Percentiles rank a stretch among this genome's conserved stretches.
phyloP scores from a whole-genome alignment of 1,140 invertebrate species.

The Tetramorium alpestre region DNA sequence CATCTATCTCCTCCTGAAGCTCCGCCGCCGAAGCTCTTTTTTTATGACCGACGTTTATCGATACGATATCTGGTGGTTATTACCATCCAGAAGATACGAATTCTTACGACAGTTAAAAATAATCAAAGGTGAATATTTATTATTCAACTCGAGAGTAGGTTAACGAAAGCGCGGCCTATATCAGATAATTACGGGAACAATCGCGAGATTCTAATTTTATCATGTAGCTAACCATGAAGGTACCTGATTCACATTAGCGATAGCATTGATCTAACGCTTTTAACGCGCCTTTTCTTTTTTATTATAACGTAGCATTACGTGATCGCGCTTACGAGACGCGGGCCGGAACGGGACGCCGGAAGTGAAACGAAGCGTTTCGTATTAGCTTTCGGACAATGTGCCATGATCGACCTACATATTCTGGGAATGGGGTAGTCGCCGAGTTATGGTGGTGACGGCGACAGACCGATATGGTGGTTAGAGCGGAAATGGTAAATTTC shows the following conservation, averaged over 20 bases:
- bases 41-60: not conserved
- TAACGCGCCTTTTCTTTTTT: slow-evolving; percentile 13
- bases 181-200: slow-evolving; percentile 60
- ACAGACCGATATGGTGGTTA: slow-evolving; percentile 49
- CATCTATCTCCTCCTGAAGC: not conserved
- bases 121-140: slow-evolving; percentile 24
- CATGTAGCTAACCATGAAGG: not conserved
- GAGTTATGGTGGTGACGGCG: slow-evolving; percentile 20
- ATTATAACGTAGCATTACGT: slow-evolving; percentile 47
- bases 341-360: slow-evolving; percentile 61
- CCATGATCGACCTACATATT: slow-evolving; percentile 67
- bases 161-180: slow-evolving; percentile 31
- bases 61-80: not conserved
- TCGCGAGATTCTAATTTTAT: slow-evolving; percentile 56
- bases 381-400: slow-evolving; percentile 66
- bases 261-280: slow-evolving; percentile 27
- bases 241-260: slow-evolving; percentile 8
- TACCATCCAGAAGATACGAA: not conserved
- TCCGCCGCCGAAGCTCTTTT: not conserved
- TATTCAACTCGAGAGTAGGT: not conserved
- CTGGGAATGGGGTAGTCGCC: slow-evolving; percentile 47
- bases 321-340: slow-evolving; percentile 4
- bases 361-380: slow-evolving; percentile 73
- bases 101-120: not conserved
- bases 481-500: slow-evolving; percentile 74